Percentiles rank a stretch among this genome's conserved stretches.
Evolutionary conservation across 2,888 invertebrate species (phyloP).

Genomic region (Nephrotoma flavescens): DNA sequence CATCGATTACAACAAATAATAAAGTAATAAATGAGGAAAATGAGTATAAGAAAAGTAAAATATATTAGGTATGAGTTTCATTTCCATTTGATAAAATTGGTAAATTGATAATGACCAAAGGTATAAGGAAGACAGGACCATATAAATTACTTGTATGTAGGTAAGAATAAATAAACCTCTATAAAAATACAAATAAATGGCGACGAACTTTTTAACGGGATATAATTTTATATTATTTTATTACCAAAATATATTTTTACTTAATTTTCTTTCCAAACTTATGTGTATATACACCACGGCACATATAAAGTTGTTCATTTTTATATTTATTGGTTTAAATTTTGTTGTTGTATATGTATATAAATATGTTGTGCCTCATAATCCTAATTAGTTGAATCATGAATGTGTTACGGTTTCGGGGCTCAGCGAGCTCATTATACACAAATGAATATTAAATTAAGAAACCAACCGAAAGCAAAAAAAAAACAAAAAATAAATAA

Average conservation of each 20-base stretch:
- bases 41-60: neutral
- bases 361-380: neutral
- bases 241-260: neutral
- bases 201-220: neutral
- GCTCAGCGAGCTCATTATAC: neutral
- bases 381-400: neutral
- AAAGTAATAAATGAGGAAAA: neutral
- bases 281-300: neutral
- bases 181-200: neutral
- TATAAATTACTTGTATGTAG: neutral
- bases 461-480: neutral
- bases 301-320: neutral
- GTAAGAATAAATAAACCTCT: neutral
- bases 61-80: neutral
- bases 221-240: neutral
- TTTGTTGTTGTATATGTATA: neutral
- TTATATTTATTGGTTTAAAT: neutral
- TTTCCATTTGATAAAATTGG: neutral
- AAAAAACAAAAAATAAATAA: neutral
- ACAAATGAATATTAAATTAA: neutral
- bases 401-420: neutral
- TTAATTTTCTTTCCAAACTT: neutral
- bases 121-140: neutral
- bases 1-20: neutral
- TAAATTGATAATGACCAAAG: neutral